Percentiles rank a stretch among this genome's conserved stretches.
phyloP scores from a whole-genome alignment of 2,888 invertebrate genomes.

The Smittia aterrima region DNA sequence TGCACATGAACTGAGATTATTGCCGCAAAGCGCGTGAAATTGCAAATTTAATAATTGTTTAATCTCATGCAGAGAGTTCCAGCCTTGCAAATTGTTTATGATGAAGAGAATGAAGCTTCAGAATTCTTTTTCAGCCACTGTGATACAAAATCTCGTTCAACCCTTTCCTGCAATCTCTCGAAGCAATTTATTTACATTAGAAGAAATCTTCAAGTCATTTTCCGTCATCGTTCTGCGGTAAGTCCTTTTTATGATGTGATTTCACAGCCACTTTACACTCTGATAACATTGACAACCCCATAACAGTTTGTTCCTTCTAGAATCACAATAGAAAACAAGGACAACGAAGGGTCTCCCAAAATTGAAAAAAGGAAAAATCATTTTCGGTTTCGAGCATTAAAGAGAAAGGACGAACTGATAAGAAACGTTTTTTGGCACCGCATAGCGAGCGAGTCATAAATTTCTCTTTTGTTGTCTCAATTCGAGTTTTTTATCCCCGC shows the following conservation, averaged over 20 bases:
- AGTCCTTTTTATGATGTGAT: constrained; percentile 25
- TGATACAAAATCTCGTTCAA: not conserved
- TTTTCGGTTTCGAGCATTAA: constrained; percentile 6
- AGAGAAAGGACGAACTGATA: constrained; percentile 1
- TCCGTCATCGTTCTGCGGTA: constrained; percentile 18
- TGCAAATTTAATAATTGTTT: not conserved
- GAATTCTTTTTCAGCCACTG: not conserved
- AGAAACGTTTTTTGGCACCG: not conserved
- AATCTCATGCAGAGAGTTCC: too few species aligned
- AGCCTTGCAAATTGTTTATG: too few species aligned
- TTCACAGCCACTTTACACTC: constrained; percentile 21
- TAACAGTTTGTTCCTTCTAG: not conserved
- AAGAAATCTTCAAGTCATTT: constrained; percentile 33
- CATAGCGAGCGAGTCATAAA: constrained; percentile 34
- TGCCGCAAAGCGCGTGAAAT: not conserved
- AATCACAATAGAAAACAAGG: constrained; percentile 9
- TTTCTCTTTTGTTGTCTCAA: constrained; percentile 33
- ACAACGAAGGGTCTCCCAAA: not conserved
- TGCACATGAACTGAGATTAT: not conserved
- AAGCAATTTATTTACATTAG: constrained; percentile 33
- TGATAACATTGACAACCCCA: constrained; percentile 6
- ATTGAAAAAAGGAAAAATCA: constrained; percentile 4
- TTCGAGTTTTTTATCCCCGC: constrained; percentile 1
- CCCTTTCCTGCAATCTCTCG: not conserved
- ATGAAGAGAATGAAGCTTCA: too few species aligned